Base-by-base conservation (phyloP, 2,888 invertebrate genomes). In the Bellardia bayeri region DNA sequence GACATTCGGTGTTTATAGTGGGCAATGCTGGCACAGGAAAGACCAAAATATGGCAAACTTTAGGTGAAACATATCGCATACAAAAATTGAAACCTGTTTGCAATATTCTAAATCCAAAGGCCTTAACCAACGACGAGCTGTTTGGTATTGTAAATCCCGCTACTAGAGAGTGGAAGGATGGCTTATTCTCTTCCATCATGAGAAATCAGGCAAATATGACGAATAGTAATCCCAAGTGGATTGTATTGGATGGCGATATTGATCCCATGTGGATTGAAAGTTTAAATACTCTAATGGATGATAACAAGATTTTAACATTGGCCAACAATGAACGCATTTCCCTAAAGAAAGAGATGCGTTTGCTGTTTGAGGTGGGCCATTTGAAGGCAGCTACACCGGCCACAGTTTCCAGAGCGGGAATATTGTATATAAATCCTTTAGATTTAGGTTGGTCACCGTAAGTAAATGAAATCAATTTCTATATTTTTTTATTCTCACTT, bases 311-410 rank as follows among this genome's bases (percentile, higher is more conserved):
- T 13, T 93, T 99, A 88, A 99, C 99, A 0, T 94, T 99, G 90
- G 99, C 99, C 14, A 98, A 98, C 93, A 98, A 99, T 91, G 99
- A 99, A 94, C 95, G 99, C 81, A 99, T 99, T 79, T 97, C 98
- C 0, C 94, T 99, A 76, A 98, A 97, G 0, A 96, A 96, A 79
- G 95, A 96, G 30, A 99, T 99, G 98, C 95, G 99, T 54, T 94
- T 99, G 23, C 93, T 99, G 16, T 99, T 99, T 93, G 99, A 99
- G 94, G 98, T 99, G 91, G 97, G 98, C 1, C 97, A 97, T 90
- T 94, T 99, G 89, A 96, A 97, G 91, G 98, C 98, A 0, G 99
- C 99, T 0, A 99, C 99, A 0, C 99, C 99, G 2, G 99, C 99
- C 0, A 99, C 99, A 0, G 99, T 99, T 4, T 99, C 98, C 0